These are phyloP conservation scores for Macrobrachium nipponense DNA, from an alignment of 1,140 invertebrate species.

Conservation along the genomic window DNA sequence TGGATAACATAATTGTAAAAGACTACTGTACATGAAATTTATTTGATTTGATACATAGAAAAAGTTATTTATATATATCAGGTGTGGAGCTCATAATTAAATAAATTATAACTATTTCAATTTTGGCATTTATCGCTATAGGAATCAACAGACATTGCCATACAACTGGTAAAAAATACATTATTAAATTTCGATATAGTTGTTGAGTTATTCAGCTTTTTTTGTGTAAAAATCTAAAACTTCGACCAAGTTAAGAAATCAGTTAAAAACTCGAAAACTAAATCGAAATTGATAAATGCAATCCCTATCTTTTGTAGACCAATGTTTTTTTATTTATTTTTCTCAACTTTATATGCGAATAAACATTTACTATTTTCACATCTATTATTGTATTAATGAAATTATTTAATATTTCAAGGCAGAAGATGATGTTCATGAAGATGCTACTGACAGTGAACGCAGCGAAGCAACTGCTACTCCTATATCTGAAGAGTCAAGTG, in stretches of 20 bases:
- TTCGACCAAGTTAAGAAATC: conserved; percentile 16
- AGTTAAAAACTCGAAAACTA: background rate
- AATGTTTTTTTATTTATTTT: conserved; percentile 24
- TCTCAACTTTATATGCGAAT: conserved; percentile 13
- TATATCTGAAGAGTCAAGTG: conserved; percentile 23
- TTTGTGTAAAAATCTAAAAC: conserved; percentile 21
- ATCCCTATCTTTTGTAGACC: conserved; percentile 10
- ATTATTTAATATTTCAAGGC: conserved; percentile 24
- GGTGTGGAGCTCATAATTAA: conserved; percentile 34
- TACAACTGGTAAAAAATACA: conserved; percentile 23
- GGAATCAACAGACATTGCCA: conserved; percentile 29
- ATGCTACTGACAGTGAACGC: conserved; percentile 15
- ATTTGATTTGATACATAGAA: conserved; percentile 29
- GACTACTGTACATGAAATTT: conserved; percentile 28
- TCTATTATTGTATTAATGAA: conserved; percentile 29
- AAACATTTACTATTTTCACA: conserved; percentile 25
- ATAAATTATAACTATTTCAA: conserved; percentile 28
- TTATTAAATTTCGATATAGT: conserved; percentile 23
- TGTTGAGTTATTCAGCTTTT: conserved; percentile 23
- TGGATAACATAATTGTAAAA: conserved; percentile 24
- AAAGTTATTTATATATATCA: conserved; percentile 18
- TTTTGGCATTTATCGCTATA: conserved; percentile 21
- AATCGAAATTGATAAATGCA: background rate
- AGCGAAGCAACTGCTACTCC: conserved; percentile 24
- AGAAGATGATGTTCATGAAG: conserved; percentile 20